Conservation (phyloP, 2,888 invertebrate species). For the Diplolepis rosae region DNA sequence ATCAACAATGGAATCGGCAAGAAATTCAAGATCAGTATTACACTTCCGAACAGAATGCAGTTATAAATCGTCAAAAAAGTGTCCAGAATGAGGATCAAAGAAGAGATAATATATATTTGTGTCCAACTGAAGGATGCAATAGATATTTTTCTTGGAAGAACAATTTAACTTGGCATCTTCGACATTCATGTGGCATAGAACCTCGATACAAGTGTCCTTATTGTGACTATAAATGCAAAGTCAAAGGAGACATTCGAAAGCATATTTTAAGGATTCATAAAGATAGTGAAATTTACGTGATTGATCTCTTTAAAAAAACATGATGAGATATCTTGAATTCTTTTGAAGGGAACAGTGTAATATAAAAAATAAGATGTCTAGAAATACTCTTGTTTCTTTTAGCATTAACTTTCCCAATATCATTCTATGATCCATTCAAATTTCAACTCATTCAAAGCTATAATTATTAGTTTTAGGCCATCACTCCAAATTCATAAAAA, state of each 20-base stretch:
- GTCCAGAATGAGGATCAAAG: background rate
- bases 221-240: constrained; percentile 60
- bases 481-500: too few relatives aligned
- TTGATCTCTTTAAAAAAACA: constrained; percentile 33
- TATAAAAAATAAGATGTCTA: background rate
- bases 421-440: too few relatives aligned
- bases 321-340: background rate
- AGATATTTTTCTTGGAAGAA: constrained; percentile 52
- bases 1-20: background rate
- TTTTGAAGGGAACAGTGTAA: background rate
- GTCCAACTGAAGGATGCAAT: constrained; percentile 52
- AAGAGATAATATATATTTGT: constrained; percentile 31
- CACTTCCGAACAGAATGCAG: background rate
- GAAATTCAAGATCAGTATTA: background rate
- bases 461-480: too few relatives aligned
- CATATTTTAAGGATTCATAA: constrained; percentile 48
- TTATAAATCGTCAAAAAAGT: background rate
- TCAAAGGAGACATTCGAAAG: constrained; percentile 55
- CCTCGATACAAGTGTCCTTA: constrained; percentile 64
- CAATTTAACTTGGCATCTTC: constrained; percentile 57
- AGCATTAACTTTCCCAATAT: too few relatives aligned
- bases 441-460: too few relatives aligned
- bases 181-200: constrained; percentile 63
- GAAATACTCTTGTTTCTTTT: background rate
- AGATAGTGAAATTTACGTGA: constrained; percentile 40